Evolutionary conservation across 1,140 invertebrate species (phyloP).

Genomic region (Temnothorax longispinosus): DNA sequence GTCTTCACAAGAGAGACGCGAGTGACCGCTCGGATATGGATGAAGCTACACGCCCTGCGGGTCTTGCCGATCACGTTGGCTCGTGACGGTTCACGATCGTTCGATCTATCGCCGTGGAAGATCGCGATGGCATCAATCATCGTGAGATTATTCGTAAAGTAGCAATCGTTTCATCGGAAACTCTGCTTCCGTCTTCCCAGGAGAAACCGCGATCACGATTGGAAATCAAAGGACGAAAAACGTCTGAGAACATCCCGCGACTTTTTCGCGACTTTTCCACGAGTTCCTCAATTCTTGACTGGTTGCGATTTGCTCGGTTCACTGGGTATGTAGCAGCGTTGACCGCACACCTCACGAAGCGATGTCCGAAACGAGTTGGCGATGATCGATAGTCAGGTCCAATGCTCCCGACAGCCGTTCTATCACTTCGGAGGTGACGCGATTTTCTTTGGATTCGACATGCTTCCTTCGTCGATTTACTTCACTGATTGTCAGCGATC

Average conservation of each 20-base stretch:
- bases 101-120: not conserved
- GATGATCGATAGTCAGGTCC: constrained; percentile 18
- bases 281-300: not conserved
- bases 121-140: not conserved
- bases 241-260: not conserved
- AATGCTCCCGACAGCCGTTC: not conserved
- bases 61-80: not conserved
- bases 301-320: not conserved
- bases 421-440: constrained; percentile 20
- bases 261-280: not conserved
- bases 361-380: not conserved
- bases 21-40: not conserved
- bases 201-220: not conserved
- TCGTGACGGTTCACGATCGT: not conserved
- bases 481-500: constrained; percentile 45
- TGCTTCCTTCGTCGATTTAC: constrained; percentile 58
- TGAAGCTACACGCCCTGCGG: not conserved
- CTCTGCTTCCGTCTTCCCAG: not conserved
- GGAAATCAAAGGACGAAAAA: constrained; percentile 3
- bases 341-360: not conserved
- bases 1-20: not conserved
- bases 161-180: not conserved
- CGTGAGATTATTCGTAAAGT: not conserved
- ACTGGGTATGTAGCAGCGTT: not conserved
- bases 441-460: constrained; percentile 69